Evolutionary conservation across 2,888 invertebrate species (phyloP).

Genomic region (Ellobium chinense): DNA sequence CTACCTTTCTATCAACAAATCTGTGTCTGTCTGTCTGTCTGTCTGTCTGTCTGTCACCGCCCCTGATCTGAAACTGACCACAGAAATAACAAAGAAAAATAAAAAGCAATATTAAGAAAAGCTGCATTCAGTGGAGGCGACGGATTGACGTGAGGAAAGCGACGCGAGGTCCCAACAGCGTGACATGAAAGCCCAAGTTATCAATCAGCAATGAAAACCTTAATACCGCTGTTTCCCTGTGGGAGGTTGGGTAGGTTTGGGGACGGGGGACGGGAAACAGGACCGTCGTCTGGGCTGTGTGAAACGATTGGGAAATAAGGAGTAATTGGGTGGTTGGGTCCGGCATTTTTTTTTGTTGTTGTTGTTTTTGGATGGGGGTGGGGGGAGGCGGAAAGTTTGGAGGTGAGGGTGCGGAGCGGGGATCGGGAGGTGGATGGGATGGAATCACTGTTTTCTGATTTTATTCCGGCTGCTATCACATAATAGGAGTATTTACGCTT

Average conservation of each 20-base stretch:
- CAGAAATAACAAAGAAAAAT: background rate
- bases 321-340: no score
- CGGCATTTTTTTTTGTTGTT: no score
- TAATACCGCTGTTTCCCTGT: background rate
- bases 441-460: no score
- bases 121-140: background rate
- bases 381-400: background rate
- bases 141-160: background rate
- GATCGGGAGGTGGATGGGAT: background rate
- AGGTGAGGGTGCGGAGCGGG: background rate
- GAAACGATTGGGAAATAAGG: no score
- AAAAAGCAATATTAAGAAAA: background rate
- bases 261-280: no score
- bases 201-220: background rate
- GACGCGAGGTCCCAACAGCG: background rate
- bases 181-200: background rate
- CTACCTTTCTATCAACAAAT: background rate
- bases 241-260: background rate
- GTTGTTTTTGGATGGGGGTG: no score
- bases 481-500: no score
- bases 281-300: no score
- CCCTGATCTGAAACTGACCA: no score
- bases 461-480: no score
- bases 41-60: background rate
- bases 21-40: slow-evolving; percentile 11